These are phyloP conservation scores for Protonemura montana DNA, from an alignment of 2,888 invertebrate genomes.

Conservation along the genomic window DNA sequence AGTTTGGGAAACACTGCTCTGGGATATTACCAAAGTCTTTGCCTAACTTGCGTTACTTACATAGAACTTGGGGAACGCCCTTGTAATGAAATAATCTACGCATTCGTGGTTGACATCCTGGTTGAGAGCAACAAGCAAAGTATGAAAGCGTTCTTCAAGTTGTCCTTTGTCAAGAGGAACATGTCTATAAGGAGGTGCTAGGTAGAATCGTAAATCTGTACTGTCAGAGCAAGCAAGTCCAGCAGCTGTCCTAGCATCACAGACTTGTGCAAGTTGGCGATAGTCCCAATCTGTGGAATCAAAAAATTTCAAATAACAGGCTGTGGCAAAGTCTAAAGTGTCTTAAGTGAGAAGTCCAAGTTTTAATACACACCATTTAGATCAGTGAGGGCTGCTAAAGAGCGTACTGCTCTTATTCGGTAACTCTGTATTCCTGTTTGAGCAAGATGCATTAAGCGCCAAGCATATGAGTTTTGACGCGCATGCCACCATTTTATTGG, in stretches of 20 bases:
- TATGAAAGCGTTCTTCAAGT: conserved; percentile 58
- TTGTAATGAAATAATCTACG: conserved; percentile 61
- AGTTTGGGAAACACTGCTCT: no score
- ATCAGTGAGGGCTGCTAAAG: conserved; percentile 71
- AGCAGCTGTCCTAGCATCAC: conserved; percentile 78
- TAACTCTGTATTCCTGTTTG: conserved; percentile 70
- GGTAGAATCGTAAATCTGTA: conserved; percentile 77
- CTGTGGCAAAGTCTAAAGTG: no score
- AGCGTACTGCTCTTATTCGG: conserved; percentile 70
- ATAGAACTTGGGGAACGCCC: conserved; percentile 59
- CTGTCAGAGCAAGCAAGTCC: conserved; percentile 76
- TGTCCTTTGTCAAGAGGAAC: conserved; percentile 58
- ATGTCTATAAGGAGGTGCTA: conserved; percentile 69
- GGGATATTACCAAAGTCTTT: no score
- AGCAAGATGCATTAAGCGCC: conserved; percentile 71
- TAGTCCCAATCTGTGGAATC: conserved; percentile 67
- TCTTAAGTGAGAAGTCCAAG: no score
- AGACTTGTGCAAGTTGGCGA: conserved; percentile 78
- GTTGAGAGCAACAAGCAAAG: conserved; percentile 59
- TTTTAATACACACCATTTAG: conserved; percentile 61
- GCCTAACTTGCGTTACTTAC: no score
- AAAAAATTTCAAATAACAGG: no score
- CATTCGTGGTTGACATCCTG: conserved; percentile 60
- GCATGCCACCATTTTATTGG: conserved; percentile 67
- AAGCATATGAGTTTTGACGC: conserved; percentile 70